Base-by-base conservation (phyloP, 2,797 vertebrate genomes). In the Gastrophryne carolinensis region DNA sequence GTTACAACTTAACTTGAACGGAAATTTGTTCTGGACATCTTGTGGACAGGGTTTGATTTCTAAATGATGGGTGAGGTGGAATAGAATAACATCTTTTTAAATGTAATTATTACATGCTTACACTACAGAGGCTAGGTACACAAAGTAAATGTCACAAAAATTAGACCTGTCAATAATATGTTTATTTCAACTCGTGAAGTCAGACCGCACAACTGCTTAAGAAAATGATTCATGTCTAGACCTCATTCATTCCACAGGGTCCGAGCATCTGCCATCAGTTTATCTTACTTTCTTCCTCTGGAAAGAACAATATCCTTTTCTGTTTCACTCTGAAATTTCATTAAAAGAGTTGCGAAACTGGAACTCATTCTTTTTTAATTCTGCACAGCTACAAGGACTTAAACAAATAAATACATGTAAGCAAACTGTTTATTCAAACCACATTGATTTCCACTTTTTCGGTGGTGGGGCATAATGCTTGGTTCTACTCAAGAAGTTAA, bases 361-460 rank as follows among this genome's bases (percentile, higher is more conserved):
- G 66, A 79, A 71, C 72, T 65, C 10, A 54, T 75, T 75, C 64
- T 50, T 7, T 75, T 66, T 47, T 7, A 23, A 72, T 64, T 81
- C 74, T 72, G 78, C 62, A 52, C 44, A 19, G 80, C 80, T 77
- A 64, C 76, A 75, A 67, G 83, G 85, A 84, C 81, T 73, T 62
- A 76, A 83, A 73, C 84, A 83, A 79, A 86, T 41, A 86, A 83
- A 68, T 79, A 87, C 79, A 82, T 79, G 39, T 76, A 86, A 80
- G 64, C 75, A 85, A 81, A 74, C 61, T 85, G 84, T 89, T 89
- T 88, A 85, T 86, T 89, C 81, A 85, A 85, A 84, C 80, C 81
- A 85, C 88, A 88, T 88, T 85, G 82, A 88, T 89, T 90, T 83
- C 86, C 83, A 84, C 78, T 82, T 6, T 35, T 79, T 62, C 71